Base-by-base conservation (phyloP, 2,797 vertebrate genomes). In the Lagodon rhomboides region DNA sequence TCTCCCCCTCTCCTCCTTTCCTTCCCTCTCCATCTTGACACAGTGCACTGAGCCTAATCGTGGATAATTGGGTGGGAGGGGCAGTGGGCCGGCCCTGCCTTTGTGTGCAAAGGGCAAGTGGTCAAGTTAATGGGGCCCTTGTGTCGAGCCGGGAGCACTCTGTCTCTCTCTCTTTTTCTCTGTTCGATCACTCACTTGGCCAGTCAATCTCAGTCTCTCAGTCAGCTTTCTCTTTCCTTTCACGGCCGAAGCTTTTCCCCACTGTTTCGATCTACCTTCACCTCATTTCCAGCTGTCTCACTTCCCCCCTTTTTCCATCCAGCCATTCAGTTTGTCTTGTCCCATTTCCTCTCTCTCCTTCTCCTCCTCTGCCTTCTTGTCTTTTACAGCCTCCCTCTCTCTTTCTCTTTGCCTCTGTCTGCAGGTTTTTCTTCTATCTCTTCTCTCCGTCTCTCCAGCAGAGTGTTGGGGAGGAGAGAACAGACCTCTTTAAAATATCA, bases 21-120 rank as follows among this genome's bases (percentile, higher is more conserved):
- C 94, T 94, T 95, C 95, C 95, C 96, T 96, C 98, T 97, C 96
- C 97, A 98, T 97, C 98, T 99, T 99, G 97, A 99, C 97, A 98
- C 96, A 97, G 97, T 97, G 96, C 96, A 99, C 96, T 99, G 98
- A 99, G 98, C 97, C 98, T 99, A 99, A 99, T 99, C 98, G 96
- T 96, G 97, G 96, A 98, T 99, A 99, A 99, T 99, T 99, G 97
- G 97, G 96, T 97, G 97, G 98, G 98, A 98, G 98, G 98, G 96
- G 97, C 97, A 96, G 96, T 96, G 96, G 97, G 98, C 95, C 85
- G 97, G 96, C 95, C 95, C 96, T 94, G 95, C 96, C 97, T 98
- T 99, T 99, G 98, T 99, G 97, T 97, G 96, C 97, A 97, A 97
- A 98, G 98, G 97, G 97, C 98, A 99, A 98, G 97, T 97, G 98